phyloP scores from a whole-genome alignment of 2,797 vertebrate genomes.

The Oreonectes daqikongensis region DNA sequence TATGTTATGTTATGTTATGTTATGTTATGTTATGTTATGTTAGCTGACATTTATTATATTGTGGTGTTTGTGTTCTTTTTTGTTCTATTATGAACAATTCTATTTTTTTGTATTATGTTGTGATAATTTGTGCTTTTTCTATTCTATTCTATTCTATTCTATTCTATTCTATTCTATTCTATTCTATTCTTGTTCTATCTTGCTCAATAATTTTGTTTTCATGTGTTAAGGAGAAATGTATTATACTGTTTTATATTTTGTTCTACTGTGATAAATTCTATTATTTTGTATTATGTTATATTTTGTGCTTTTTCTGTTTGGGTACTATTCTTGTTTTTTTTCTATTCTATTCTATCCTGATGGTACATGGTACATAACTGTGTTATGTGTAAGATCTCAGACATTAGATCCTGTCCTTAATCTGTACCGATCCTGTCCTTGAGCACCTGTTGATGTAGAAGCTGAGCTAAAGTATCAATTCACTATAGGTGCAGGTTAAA shows the following conservation, averaged over 20 bases:
- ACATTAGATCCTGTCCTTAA: constrained; percentile 70
- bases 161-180: constrained; percentile 6
- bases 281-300: neutral
- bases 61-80: neutral
- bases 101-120: neutral
- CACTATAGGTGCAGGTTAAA: neutral
- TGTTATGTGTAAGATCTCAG: neutral
- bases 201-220: neutral
- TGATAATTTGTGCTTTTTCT: neutral
- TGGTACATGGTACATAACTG: neutral
- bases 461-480: constrained; percentile 62
- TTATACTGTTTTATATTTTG: neutral
- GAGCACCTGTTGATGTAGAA: constrained; percentile 68
- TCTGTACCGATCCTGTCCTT: constrained; percentile 72
- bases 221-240: no score
- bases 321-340: neutral
- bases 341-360: neutral
- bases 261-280: neutral
- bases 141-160: neutral
- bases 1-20: neutral
- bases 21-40: neutral
- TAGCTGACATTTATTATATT: neutral
- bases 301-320: neutral
- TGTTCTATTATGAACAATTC: neutral
- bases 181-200: neutral